Evolutionary conservation across 2,888 invertebrate species (phyloP).

Genomic region (Nasonia oneida): DNA sequence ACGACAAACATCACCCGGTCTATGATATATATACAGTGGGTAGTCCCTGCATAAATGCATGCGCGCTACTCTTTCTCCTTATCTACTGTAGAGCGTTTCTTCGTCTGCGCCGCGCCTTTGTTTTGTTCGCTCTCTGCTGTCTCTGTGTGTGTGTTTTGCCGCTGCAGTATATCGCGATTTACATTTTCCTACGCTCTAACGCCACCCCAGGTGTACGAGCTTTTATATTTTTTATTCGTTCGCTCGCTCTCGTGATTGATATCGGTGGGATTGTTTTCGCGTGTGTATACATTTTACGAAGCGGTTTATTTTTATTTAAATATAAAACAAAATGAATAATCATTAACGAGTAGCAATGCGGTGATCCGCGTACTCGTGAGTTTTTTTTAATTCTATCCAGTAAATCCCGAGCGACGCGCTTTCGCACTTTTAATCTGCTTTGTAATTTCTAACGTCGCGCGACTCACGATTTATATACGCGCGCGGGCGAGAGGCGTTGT

Average conservation of each 20-base stretch:
- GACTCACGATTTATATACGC: slow-evolving; percentile 69
- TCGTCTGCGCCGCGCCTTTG: not conserved
- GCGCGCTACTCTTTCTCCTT: slow-evolving; percentile 1
- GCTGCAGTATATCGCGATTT: not conserved
- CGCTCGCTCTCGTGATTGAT: too few species aligned
- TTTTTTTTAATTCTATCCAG: not conserved
- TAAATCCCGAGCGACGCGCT: slow-evolving; percentile 12
- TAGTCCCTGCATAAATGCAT: slow-evolving; percentile 51
- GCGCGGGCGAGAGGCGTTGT: not conserved
- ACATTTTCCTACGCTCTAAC: too few species aligned
- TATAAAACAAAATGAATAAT: too few species aligned
- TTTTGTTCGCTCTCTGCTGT: not conserved
- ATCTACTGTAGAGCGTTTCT: slow-evolving; percentile 10
- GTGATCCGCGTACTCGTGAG: not conserved
- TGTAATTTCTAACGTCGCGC: slow-evolving; percentile 71
- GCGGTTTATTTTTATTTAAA: too few species aligned
- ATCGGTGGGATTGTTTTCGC: too few species aligned
- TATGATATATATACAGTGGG: not conserved
- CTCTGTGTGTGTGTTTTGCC: not conserved
- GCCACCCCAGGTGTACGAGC: too few species aligned
- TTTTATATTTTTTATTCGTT: too few species aligned
- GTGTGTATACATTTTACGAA: too few species aligned
- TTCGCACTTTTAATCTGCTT: slow-evolving; percentile 71
- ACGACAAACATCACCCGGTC: slow-evolving; percentile 38
- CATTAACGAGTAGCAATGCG: too few species aligned